Base-by-base conservation (phyloP, 2,888 invertebrate genomes). In the Junonia oenone region DNA sequence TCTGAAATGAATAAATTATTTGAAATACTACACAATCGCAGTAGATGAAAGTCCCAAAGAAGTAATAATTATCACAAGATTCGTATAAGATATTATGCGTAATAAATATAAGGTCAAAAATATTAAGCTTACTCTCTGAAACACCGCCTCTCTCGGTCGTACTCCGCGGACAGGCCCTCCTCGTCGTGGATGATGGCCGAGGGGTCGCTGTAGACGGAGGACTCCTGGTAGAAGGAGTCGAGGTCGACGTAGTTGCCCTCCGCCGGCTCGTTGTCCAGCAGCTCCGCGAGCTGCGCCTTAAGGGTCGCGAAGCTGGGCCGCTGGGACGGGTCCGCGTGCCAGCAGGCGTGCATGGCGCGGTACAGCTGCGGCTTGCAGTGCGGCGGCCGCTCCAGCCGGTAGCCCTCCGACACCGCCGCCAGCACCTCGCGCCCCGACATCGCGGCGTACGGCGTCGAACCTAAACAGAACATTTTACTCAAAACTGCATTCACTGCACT, bases 381-480 rank as follows among this genome's bases (percentile, higher is more conserved):
- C 54, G 93, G 92, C 0, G 96, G 96, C 50, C 95, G 91, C 70
- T 95, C 95, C 55, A 96, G 92, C 0, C 96, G 91, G 75, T 95
- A 93, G 19, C 96, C 96, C 66, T 93, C 94, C 17, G 95, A 93
- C 46, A 96, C 95, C 33, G 94, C 93, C 6, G 95, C 91, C 76
- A 96, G 92, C n/a, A 96, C 96, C 73, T 96, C 95, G 8, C 95
- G 92, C 0, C 96, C 96, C 0, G 95, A 94, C 92, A 96, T 93
- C 57, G 94, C 93, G n/a, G 95, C 95, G 81, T 96, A 96, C 2
- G 96, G 96, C 72, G 95, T 96, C 48, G 95, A 95, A 54, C 96
- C 96, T n/a, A n/a, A n/a, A n/a, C n/a, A n/a, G n/a, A n/a, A n/a
- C n/a, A n/a, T n/a, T n/a, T n/a, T n/a, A n/a, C n/a, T n/a, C n/a